phyloP scores from a whole-genome alignment of 2,888 invertebrate species.

The Pteria penguin region DNA sequence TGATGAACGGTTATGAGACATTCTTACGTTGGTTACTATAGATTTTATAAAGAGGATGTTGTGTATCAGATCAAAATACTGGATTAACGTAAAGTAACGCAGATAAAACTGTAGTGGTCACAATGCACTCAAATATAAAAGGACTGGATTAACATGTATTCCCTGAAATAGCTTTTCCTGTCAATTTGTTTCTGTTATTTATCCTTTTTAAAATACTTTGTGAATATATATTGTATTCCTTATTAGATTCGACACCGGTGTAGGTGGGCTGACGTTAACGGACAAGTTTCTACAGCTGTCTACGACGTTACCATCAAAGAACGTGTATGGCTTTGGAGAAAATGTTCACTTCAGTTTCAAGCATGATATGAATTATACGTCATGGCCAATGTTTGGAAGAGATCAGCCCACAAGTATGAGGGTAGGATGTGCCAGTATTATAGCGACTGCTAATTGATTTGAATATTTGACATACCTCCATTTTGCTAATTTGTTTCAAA shows the following conservation, averaged over 20 bases:
- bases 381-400: constrained; percentile 79
- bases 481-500: too few species aligned
- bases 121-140: not conserved
- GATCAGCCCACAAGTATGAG: constrained; percentile 72
- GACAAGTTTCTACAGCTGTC: constrained; percentile 81
- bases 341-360: constrained; percentile 77
- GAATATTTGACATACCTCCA: too few species aligned
- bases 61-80: too few species aligned
- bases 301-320: constrained; percentile 75
- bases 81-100: too few species aligned
- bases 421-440: constrained; percentile 47
- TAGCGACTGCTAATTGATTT: too few species aligned
- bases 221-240: not conserved
- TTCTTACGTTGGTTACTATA: too few species aligned
- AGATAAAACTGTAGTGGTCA: not conserved
- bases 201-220: not conserved
- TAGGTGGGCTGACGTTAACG: constrained; percentile 79
- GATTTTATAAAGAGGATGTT: too few species aligned
- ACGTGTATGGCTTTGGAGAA: constrained; percentile 81
- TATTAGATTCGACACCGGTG: constrained; percentile 72
- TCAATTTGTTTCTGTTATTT: not conserved
- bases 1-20: too few species aligned
- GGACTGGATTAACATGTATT: not conserved
- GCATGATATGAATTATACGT: constrained; percentile 75
- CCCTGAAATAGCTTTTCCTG: too few species aligned